Evolutionary conservation across 2,888 invertebrate genomes (phyloP).

Genomic region (Thera britannica): DNA sequence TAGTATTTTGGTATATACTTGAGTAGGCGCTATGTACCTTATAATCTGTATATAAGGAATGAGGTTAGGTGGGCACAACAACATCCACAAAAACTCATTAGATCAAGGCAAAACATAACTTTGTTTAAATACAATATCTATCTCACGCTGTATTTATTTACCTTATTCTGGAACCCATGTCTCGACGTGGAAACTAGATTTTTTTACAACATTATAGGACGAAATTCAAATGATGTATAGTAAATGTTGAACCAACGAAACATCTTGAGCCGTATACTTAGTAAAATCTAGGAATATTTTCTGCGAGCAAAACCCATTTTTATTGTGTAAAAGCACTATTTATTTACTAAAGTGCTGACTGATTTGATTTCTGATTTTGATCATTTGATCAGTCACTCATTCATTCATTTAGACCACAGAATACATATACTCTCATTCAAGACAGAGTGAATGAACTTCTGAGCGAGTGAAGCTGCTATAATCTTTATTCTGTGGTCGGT

Average conservation of each 20-base stretch:
- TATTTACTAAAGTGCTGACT: neutral
- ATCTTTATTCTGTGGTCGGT: too few relatives aligned
- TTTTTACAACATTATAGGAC: conserved; percentile 69
- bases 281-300: conserved; percentile 34
- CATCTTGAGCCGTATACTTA: conserved; percentile 73
- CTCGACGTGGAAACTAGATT: conserved; percentile 70
- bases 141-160: conserved; percentile 41
- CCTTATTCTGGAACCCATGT: conserved; percentile 82
- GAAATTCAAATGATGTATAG: conserved; percentile 45
- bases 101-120: neutral
- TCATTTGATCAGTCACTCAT: neutral
- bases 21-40: neutral
- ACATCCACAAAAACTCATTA: neutral
- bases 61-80: conserved; percentile 7
- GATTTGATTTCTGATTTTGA: neutral
- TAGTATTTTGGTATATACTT: neutral
- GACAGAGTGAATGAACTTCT: too few relatives aligned
- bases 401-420: too few relatives aligned
- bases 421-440: too few relatives aligned
- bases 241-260: conserved; percentile 50
- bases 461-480: too few relatives aligned
- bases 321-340: conserved; percentile 4
- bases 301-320: conserved; percentile 54
- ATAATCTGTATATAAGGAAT: neutral
- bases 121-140: neutral